Conservation (phyloP, 2,888 invertebrate genomes). For the Pandemis corylana region DNA sequence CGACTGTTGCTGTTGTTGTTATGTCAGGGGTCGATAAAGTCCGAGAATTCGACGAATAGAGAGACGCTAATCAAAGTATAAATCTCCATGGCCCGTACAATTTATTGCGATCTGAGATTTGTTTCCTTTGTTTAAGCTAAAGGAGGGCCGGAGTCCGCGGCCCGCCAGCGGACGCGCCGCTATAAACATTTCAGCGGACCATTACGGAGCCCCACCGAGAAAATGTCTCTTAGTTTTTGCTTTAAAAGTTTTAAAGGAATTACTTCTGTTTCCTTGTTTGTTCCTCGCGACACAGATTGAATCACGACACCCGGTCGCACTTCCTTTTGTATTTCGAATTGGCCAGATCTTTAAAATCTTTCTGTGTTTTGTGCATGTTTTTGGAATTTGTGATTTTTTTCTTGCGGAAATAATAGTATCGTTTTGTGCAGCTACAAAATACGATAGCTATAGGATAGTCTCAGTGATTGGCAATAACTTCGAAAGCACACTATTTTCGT, state of each 20-base stretch:
- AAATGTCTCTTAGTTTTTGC: conserved; percentile 68
- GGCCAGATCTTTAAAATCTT: conserved; percentile 24
- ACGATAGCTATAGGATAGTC: not conserved
- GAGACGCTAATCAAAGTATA: conserved; percentile 74
- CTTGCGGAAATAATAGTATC: not conserved
- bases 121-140: conserved; percentile 56
- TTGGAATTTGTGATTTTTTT: conserved; percentile 7
- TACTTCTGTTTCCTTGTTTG: conserved; percentile 62
- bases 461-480: conserved; percentile 38
- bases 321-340: conserved; percentile 22
- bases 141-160: conserved; percentile 28
- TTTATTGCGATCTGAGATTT: conserved; percentile 75
- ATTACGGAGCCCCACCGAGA: conserved; percentile 67
- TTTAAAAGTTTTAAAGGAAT: conserved; percentile 70
- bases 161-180: conserved; percentile 47
- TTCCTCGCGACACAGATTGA: conserved; percentile 53
- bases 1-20: conserved; percentile 8
- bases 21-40: conserved; percentile 36
- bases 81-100: conserved; percentile 65
- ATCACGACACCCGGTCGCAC: conserved; percentile 31
- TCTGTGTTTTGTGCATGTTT: conserved; percentile 23
- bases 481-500: conserved; percentile 15
- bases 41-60: conserved; percentile 57
- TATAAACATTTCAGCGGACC: conserved; percentile 77
- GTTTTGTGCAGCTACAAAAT: conserved; percentile 17